Evolutionary conservation across 2,797 vertebrate species (phyloP).

Genomic region (Brachymystax lenok): DNA sequence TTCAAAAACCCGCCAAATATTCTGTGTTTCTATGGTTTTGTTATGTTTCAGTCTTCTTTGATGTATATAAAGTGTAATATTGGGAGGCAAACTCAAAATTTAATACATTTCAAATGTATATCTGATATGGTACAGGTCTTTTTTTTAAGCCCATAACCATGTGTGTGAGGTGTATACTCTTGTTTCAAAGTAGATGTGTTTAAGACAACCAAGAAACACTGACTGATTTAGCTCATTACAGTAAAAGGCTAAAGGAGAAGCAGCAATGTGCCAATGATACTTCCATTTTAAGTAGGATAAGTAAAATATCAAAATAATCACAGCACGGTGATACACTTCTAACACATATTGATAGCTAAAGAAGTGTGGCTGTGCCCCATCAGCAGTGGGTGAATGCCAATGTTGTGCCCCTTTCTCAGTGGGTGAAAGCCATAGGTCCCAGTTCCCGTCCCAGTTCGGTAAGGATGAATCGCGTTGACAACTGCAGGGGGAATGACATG

Average conservation of each 20-base stretch:
- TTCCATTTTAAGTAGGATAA: background rate
- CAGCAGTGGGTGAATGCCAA: background rate
- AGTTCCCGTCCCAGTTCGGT: slow-evolving; percentile 30
- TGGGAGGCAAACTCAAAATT: no score
- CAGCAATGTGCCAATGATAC: background rate
- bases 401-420: slow-evolving; percentile 14
- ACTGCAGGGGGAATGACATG: slow-evolving; percentile 51
- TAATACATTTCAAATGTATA: no score
- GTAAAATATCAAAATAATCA: background rate
- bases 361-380: slow-evolving; percentile 9
- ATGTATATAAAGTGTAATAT: no score
- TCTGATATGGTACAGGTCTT: no score
- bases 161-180: no score
- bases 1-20: no score
- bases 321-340: background rate
- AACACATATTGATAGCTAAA: slow-evolving; percentile 15
- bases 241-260: background rate
- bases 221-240: no score
- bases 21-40: no score
- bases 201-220: no score
- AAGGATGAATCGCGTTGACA: slow-evolving; percentile 21
- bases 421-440: background rate
- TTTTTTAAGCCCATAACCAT: no score
- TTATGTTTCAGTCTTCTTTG: no score
- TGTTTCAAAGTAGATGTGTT: no score